Evolutionary conservation across 2,888 invertebrate species (phyloP).

Genomic region (Drosophila paranaensis): DNA sequence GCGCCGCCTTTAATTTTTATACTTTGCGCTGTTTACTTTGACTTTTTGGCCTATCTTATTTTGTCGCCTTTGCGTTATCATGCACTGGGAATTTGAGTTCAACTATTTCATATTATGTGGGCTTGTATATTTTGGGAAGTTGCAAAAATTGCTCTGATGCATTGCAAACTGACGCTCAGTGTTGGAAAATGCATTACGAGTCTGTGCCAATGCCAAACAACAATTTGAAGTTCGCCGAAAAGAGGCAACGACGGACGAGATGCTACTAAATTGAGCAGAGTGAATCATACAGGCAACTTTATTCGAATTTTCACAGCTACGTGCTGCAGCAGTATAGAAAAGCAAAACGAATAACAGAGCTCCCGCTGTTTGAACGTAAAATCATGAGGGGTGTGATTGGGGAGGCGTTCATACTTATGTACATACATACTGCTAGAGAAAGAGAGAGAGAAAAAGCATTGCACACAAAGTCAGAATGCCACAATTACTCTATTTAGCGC

Average conservation of each 20-base stretch:
- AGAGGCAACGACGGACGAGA: slow-evolving; percentile 14
- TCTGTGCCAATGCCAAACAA: slow-evolving; percentile 61
- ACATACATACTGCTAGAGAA: slow-evolving; percentile 15
- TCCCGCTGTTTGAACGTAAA: slow-evolving; percentile 39
- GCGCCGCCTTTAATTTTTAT: slow-evolving; percentile 14
- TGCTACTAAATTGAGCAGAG: slow-evolving; percentile 37
- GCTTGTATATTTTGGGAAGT: background rate
- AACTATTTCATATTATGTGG: slow-evolving; percentile 29
- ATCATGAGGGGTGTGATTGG: slow-evolving; percentile 19
- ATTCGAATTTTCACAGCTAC: slow-evolving; percentile 64
- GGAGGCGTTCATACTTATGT: slow-evolving; percentile 10
- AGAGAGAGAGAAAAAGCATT: slow-evolving; percentile 19
- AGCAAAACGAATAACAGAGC: slow-evolving; percentile 30
- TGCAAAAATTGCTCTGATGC: background rate
- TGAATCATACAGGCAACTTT: slow-evolving; percentile 62
- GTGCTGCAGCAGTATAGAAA: slow-evolving; percentile 33
- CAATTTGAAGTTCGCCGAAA: slow-evolving; percentile 58
- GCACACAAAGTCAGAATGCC: slow-evolving; percentile 46
- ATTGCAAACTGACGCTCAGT: slow-evolving; percentile 4
- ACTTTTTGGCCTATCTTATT: slow-evolving; percentile 16
- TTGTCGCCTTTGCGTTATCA: slow-evolving; percentile 9
- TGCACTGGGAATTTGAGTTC: slow-evolving; percentile 29
- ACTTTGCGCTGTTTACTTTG: slow-evolving; percentile 26
- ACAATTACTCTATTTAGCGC: slow-evolving; percentile 54
- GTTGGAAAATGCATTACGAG: slow-evolving; percentile 40